These are phyloP conservation scores for Monomorium pharaonis DNA, from an alignment of 1,140 invertebrate genomes.

Conservation along the genomic window DNA sequence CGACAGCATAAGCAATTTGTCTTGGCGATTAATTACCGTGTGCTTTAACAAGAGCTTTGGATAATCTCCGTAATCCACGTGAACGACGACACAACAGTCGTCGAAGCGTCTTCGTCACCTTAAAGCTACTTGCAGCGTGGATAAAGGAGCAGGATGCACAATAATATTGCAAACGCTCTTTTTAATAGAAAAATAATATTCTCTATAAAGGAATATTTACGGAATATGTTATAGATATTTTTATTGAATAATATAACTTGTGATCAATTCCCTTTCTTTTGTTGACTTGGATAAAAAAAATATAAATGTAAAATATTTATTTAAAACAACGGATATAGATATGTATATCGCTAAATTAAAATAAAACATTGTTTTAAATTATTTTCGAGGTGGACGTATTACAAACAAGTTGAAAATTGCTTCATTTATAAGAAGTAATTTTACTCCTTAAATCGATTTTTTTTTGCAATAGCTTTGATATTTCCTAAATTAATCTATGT, in stretches of 20 bases:
- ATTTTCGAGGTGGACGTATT: no score
- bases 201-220: background rate
- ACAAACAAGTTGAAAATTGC: no score
- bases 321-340: no score
- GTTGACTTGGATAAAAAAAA: background rate
- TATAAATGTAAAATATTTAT: background rate
- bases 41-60: slow-evolving; percentile 58
- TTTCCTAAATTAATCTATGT: no score
- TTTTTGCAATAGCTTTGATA: no score
- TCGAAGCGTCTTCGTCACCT: slow-evolving; percentile 33
- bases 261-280: background rate
- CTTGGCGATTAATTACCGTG: slow-evolving; percentile 53
- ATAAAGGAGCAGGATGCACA: background rate
- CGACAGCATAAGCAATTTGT: slow-evolving; percentile 48
- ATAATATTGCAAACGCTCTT: background rate
- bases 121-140: background rate
- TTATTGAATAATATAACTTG: background rate
- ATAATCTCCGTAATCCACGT: slow-evolving; percentile 55
- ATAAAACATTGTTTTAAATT: no score
- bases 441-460: no score
- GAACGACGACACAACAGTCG: slow-evolving; percentile 41
- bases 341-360: no score
- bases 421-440: no score
- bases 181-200: background rate
- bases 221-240: background rate